phyloP scores from a whole-genome alignment of 53 echinoderm and acorn worm genomes.

The Zoroaster sp. region DNA sequence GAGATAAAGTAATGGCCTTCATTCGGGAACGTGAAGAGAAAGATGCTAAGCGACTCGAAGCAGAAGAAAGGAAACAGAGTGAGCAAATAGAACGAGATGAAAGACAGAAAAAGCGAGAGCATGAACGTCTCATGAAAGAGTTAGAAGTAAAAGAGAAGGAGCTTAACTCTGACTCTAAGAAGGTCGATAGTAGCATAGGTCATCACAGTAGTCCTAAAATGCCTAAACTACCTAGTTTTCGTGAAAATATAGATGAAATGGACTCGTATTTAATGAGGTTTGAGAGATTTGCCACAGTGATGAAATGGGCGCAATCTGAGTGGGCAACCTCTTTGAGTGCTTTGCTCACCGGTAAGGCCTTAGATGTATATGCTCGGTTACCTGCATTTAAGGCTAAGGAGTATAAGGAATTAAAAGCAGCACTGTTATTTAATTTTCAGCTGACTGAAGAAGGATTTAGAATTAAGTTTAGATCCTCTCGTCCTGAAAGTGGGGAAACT shows the following conservation, averaged over 20 bases:
- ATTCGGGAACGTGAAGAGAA: background rate
- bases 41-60: background rate
- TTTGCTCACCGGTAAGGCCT: constrained; percentile 21
- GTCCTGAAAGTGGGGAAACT: constrained; percentile 24
- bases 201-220: background rate
- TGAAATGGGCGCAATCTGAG: background rate
- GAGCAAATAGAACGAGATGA: constrained; percentile 19
- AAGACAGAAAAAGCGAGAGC: constrained; percentile 28
- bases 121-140: constrained; percentile 46
- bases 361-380: constrained; percentile 46
- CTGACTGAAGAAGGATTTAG: constrained; percentile 42
- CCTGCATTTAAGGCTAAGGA: constrained; percentile 6
- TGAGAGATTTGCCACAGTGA: constrained; percentile 37
- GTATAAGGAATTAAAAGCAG: background rate
- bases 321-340: constrained; percentile 60
- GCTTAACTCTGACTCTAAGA: background rate
- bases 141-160: constrained; percentile 25
- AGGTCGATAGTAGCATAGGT: background rate
- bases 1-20: background rate
- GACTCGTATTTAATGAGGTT: constrained; percentile 41
- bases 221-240: constrained; percentile 17
- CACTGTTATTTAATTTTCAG: constrained; percentile 11
- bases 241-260: constrained; percentile 39
- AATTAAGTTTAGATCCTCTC: constrained; percentile 2
- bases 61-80: background rate